A percentile compares a stretch with the other conserved stretches of the same genome.
phyloP scores from a whole-genome alignment of 2,797 vertebrate genomes.

The Platalea minor region DNA sequence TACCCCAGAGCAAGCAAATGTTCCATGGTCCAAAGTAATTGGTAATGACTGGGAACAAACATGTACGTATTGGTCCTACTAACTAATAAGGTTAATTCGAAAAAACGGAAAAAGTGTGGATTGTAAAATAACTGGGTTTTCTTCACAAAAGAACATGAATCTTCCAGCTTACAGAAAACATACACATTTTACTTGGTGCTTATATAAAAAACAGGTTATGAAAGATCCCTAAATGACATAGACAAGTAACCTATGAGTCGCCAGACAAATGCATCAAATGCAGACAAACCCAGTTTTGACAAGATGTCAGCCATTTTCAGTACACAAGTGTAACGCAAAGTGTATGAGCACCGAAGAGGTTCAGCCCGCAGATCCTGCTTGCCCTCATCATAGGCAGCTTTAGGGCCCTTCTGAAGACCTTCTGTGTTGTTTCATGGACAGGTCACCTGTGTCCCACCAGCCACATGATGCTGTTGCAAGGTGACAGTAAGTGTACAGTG shows the following conservation, averaged over 20 bases:
- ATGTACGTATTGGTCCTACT: not conserved
- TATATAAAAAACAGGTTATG: not conserved
- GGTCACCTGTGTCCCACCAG: not conserved
- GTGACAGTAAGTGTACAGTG: accelerated
- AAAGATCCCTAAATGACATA: not conserved
- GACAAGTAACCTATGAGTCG: not conserved
- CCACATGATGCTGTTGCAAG: accelerated
- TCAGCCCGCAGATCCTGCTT: not conserved
- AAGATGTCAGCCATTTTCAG: accelerated
- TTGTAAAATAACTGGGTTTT: not conserved
- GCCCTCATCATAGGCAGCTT: not conserved
- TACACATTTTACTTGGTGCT: not conserved
- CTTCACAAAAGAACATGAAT: not conserved
- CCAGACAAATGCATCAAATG: not conserved
- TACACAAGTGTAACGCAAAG: not conserved
- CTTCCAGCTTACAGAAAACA: not conserved
- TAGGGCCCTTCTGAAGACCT: not conserved
- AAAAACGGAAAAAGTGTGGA: constrained; percentile 30
- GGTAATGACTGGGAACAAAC: constrained; percentile 34
- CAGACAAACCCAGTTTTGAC: not conserved
- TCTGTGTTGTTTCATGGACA: no score
- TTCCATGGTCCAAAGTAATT: constrained; percentile 51
- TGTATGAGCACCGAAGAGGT: accelerated
- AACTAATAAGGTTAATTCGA: constrained; percentile 48
- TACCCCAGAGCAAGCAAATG: constrained; percentile 53